Evolutionary conservation across 92 coral and sea anemone genomes (phyloP).

Genomic region (Zoanthus solanderi): DNA sequence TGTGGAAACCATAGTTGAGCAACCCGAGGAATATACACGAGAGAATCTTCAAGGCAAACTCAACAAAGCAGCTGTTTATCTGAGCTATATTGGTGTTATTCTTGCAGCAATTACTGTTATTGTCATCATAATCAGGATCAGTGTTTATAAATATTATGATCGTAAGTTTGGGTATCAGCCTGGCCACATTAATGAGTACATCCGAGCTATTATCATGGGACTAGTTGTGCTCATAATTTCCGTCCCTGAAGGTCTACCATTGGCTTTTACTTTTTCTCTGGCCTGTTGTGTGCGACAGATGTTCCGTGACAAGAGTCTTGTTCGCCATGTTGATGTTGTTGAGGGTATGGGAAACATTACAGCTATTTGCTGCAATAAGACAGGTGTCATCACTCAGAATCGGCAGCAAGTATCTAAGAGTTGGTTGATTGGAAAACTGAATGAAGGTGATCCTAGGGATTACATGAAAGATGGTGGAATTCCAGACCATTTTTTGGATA

Average conservation of each 20-base stretch:
- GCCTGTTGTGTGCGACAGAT: slow-evolving; percentile 93
- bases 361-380: slow-evolving; percentile 95
- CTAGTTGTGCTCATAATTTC: slow-evolving; percentile 91
- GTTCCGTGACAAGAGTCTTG: slow-evolving; percentile 89
- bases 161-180: slow-evolving; percentile 50
- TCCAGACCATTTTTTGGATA: slow-evolving; percentile 72
- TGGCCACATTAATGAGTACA: slow-evolving; percentile 84
- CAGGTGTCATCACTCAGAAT: slow-evolving; percentile 95
- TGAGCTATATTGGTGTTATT: slow-evolving; percentile 82
- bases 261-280: slow-evolving; percentile 85
- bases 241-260: slow-evolving; percentile 95
- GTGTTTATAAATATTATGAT: slow-evolving; percentile 73
- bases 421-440: slow-evolving; percentile 65
- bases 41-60: slow-evolving; percentile 81
- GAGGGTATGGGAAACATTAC: slow-evolving; percentile 98
- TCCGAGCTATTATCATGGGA: slow-evolving; percentile 94
- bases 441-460: slow-evolving; percentile 72
- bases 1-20: not conserved
- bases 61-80: slow-evolving; percentile 79
- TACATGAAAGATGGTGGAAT: slow-evolving; percentile 65
- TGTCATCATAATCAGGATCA: slow-evolving; percentile 83
- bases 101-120: slow-evolving; percentile 81
- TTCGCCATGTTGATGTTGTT: slow-evolving; percentile 87
- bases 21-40: slow-evolving; percentile 64
- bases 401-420: slow-evolving; percentile 91